Evolutionary conservation across 2,113 vertebrate species (phyloP), one percentile per base, ranked within the genome.

Genomic region (Haliaeetus leucogaster): DNA sequence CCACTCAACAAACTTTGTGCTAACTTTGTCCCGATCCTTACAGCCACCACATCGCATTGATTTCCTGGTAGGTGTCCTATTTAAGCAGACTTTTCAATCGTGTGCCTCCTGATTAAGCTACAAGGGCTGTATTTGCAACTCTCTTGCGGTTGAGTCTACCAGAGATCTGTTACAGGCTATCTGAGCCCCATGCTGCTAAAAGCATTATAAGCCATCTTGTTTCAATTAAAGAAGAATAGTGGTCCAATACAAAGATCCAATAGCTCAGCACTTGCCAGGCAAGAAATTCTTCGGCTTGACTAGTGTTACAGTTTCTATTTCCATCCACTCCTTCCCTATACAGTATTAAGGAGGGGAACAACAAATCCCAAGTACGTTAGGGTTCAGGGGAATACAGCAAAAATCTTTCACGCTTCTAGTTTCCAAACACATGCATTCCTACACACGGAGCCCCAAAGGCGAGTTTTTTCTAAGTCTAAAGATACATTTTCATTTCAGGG

Each of bases 31-130:
- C 53, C 0, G 0, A 18, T 22, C 65, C 42, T 43, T 2, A 25
- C 0, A 2, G 55, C 52, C n/a, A 45, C 12, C 45, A 6, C 1
- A 1, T 29, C 0, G 10, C 42, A 23, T 7, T 6, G 0, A 4
- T 27, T 18, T 36, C 59, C 82, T 4, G 4, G 42, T 47, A 74
- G 12, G 18, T 9, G 56, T 23, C 65, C 81, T 12, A 16, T 14
- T 10, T 59, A 21, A 76, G 45, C 1, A 0, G 48, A 38, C 38
- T 32, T 26, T 30, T 26, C 58, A 34, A 14, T 77, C 2, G 2
- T 2, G 0, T 13, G 15, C 29, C n/a, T 72, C 71, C 71, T 3
- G 15, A 34, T 7, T 1, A 47, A 91, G 52, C 42, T 40, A 42
- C 52, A 13, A 20, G 52, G 40, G 63, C 56, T 67, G 55, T 4